Base-by-base conservation (phyloP, 2,113 vertebrate genomes). In the Colinus virginianus region DNA sequence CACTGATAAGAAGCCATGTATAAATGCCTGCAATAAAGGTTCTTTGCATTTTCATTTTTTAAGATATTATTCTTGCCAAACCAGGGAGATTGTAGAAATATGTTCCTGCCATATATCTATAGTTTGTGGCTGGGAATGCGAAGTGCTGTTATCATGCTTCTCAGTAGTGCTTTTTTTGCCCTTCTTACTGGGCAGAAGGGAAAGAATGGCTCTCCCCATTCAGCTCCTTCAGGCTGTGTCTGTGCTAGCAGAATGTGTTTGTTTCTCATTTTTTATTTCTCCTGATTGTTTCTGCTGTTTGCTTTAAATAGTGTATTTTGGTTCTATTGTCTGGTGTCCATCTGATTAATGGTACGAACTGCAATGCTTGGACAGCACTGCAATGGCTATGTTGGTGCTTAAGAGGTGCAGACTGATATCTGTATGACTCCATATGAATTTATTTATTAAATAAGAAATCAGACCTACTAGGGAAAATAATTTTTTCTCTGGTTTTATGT, bases 51-150 rank as follows among this genome's bases (percentile, higher is more conserved):
- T 62, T 19, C 11, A 53, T 74, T 63, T 49, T 13, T 53, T 30
- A 64, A 80, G 15, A 43, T 56, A 19, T 12, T 42, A 20, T 48
- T 77, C 34, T 32, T 23, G 34, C 8, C 34, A 46, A 36, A 20
- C 2, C 45, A 53, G 26, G 36, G 53, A 80, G 40, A 55, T 61
- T 38, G 14, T 51, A n/a, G 69, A 63, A 40, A 7, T 7, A 40
- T 62, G 78, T 75, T 77, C 28, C 38, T 80, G 40, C 13, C 55
- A 36, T 19, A 0, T 26, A 3, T 62, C 18, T 46, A 42, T n/a
- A 42, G 38, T 5, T 84, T 1, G 4, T 34, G 36, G 14, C 0
- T 80, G 45, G 64, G 40, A 62, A 26, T 1, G 7, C 6, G 2
- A 67, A 42, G 26, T 53, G 34, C 15, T 2, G 7, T 11, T 23